Evolutionary conservation across 2,113 vertebrate species (phyloP), one percentile per base, ranked within the genome.

Genomic region (Centrocercus urophasianus): DNA sequence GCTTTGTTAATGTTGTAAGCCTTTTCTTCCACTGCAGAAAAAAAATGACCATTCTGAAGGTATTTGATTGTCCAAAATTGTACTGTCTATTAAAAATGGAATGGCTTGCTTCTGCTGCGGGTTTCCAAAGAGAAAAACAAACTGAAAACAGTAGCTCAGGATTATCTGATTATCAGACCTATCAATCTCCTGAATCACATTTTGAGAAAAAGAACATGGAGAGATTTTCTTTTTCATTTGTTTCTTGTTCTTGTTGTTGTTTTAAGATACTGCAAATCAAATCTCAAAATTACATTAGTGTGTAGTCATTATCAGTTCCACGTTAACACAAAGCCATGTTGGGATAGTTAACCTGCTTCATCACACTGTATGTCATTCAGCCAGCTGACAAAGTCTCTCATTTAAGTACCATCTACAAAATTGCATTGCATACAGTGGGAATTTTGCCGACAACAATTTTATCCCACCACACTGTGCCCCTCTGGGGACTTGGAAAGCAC

Each of bases 311-410:
- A 32, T 59, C 24, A 17, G 30, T 45, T 45, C 69, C 2, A 2
- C 2, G 6, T 36, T 13, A 50, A 71, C 3, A 56, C 32, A 52
- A 88, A 67, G n/a, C 10, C 4, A 25, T 3, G 28, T 21, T 45
- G 17, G 36, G 77, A 27, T 25, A 50, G 32, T 52, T 72, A 36
- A 84, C 40, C 15, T 61, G n/a, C 43, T 48, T 34, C 57, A 43
- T 21, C 34, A 25, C 48, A 12, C 21, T 4, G 1, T 8, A 17
- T 4, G 1, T 7, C 17, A 24, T 4, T 52, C 43, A 71, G 40
- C 4, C 83, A 86, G 42, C 11, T 28, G 48, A 45, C 16, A 80
- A 12, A 17, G 27, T 48, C 50, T 25, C 18, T 11, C 8, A 24
- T 8, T 50, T 10, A 18, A 59, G 60, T 8, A 11, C 27, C 25